phyloP scores from a whole-genome alignment of 2,888 invertebrate species.

The Gymnocheta viridis region DNA sequence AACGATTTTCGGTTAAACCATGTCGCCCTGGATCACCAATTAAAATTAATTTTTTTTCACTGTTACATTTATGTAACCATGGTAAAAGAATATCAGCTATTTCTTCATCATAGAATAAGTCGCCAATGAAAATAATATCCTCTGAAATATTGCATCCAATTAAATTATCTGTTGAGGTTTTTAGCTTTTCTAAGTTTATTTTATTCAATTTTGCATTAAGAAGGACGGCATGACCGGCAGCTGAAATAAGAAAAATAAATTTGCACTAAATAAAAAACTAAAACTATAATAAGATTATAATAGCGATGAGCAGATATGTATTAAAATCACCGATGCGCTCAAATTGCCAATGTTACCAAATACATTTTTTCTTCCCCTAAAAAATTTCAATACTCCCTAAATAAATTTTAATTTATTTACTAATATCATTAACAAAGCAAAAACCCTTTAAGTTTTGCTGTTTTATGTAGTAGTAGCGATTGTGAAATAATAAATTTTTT shows the following conservation, averaged over 20 bases:
- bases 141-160: conserved; percentile 81
- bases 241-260: conserved; percentile 80
- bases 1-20: conserved; percentile 82
- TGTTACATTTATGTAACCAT: conserved; percentile 83
- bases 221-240: conserved; percentile 82
- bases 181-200: conserved; percentile 77
- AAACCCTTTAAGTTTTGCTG: too few relatives aligned
- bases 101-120: conserved; percentile 87
- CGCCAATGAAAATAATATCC: conserved; percentile 86
- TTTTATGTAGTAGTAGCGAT: too few relatives aligned
- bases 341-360: too few relatives aligned
- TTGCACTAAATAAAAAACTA: too few relatives aligned
- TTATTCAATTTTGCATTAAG: conserved; percentile 84
- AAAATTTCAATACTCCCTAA: too few relatives aligned
- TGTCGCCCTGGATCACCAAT: conserved; percentile 86
- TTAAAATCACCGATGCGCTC: too few relatives aligned
- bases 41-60: conserved; percentile 79
- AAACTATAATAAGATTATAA: too few relatives aligned
- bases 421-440: too few relatives aligned
- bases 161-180: conserved; percentile 80
- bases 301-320: too few relatives aligned
- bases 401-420: too few relatives aligned
- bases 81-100: conserved; percentile 83
- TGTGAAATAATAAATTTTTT: too few relatives aligned
- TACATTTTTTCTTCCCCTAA: too few relatives aligned